Evolutionary conservation across 2,113 vertebrate genomes (phyloP).

Genomic region (Heliornis fulica): DNA sequence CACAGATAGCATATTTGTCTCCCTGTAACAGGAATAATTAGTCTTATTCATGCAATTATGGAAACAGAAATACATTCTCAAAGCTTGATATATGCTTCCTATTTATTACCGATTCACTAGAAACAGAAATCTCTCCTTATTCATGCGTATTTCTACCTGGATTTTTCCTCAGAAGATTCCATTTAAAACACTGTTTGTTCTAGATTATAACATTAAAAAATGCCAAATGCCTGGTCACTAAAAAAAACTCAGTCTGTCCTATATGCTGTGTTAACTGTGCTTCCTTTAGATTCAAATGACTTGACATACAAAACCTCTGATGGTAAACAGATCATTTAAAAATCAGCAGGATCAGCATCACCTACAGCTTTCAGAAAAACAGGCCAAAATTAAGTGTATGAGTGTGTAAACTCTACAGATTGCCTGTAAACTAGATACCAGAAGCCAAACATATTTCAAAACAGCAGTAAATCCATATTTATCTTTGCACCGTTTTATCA

Average conservation of each 20-base stretch:
- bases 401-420: neutral
- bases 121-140: neutral
- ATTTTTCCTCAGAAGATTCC: neutral
- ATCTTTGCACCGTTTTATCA: neutral
- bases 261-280: neutral
- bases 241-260: neutral
- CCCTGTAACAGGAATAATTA: neutral
- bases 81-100: neutral
- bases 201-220: neutral
- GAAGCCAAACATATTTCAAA: neutral
- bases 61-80: neutral
- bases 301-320: neutral
- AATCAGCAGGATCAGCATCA: neutral
- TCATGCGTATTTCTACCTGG: neutral
- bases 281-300: neutral
- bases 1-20: neutral
- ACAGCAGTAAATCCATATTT: neutral
- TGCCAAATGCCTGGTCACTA: neutral
- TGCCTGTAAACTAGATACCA: neutral
- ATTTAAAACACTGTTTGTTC: neutral
- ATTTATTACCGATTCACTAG: neutral
- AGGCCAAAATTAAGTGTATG: neutral
- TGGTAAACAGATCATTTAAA: neutral
- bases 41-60: neutral
- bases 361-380: neutral